phyloP scores from a whole-genome alignment of 2,797 vertebrate species.

The Prunella strophiata region DNA sequence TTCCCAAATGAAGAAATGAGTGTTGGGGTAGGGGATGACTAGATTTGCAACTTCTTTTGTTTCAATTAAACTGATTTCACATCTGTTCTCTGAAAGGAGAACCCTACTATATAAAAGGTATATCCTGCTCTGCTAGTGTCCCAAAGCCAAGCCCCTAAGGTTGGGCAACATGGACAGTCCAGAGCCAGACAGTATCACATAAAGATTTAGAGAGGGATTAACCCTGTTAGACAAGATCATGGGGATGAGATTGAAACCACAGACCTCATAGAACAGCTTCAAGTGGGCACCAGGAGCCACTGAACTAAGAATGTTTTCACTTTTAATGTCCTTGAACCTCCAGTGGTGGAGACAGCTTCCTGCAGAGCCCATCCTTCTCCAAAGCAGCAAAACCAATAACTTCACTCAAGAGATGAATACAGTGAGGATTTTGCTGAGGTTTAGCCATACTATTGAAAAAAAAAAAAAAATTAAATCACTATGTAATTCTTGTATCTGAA shows the following conservation, averaged over 20 bases:
- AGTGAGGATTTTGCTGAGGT: not conserved
- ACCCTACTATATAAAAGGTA: not conserved
- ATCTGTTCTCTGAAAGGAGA: not conserved
- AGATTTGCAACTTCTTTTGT: not conserved
- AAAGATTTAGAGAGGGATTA: not conserved
- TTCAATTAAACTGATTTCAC: not conserved
- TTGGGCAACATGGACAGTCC: not conserved
- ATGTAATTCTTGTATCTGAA: not conserved
- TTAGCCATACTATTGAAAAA: not conserved
- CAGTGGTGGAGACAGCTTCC: not conserved
- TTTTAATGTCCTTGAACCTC: not conserved
- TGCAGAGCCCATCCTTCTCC: not conserved
- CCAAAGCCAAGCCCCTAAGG: not conserved
- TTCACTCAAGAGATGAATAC: not conserved
- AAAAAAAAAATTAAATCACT: not conserved
- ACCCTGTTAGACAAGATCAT: not conserved
- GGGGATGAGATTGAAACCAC: not conserved
- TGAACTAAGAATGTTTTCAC: not conserved
- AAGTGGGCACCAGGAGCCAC: not conserved
- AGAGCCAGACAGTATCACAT: not conserved
- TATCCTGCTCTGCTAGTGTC: not conserved
- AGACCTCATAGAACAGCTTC: fast-evolving
- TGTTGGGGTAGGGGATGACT: not conserved
- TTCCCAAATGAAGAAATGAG: not conserved
- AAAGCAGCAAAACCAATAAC: not conserved